Base-by-base conservation (phyloP, 2,113 vertebrate genomes). In the Lampris megalopsis region DNA sequence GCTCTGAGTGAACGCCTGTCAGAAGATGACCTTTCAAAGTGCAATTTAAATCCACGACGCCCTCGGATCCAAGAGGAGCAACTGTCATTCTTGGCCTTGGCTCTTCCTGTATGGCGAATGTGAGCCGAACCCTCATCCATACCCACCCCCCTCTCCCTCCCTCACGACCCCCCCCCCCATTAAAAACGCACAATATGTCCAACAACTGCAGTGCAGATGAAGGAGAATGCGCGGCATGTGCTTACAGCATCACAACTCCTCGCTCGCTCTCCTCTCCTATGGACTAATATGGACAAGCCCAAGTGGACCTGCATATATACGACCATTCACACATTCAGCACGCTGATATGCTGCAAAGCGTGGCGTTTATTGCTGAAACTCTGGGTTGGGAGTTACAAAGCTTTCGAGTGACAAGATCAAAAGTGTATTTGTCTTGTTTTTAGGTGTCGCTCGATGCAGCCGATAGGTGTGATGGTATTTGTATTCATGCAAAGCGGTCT, bases 1-100 rank as follows among this genome's bases (percentile, higher is more conserved):
- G 66, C 58, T 57, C 65, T 84, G 86, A 86, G 63, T 77, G 91
- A 88, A 86, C 75, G 86, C 72, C 72, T 73, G 88, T 87, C 86
- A 87, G 88, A 86, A 79, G 77, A 58, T 89, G 87, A 90, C 90
- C 88, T 90, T 92, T 88, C 62, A 64, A 68, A 85, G 86, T 88
- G 93, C 91, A 95, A 92, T 91, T 87, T 93, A 88, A 94, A 94
- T 90, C 88, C 93, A 91, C 75, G 74, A 73, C 88, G 82, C 91
- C 94, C 93, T 95, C 93, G 93, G 94, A 93, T 95, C 91, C 87
- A 95, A 94, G 81, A 83, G 88, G 81, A 94, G 94, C 95, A 97
- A 96, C 95, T 97, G 96, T 95, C 95, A 89, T 93, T 95, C 93
- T 94, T 97, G 96, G 96, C 95, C 58, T 92, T 82, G 78, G 91